Percentiles rank a stretch among this genome's conserved stretches.
phyloP scores from a whole-genome alignment of 2,888 invertebrate species.

The Gymnoscelis rufifasciata region DNA sequence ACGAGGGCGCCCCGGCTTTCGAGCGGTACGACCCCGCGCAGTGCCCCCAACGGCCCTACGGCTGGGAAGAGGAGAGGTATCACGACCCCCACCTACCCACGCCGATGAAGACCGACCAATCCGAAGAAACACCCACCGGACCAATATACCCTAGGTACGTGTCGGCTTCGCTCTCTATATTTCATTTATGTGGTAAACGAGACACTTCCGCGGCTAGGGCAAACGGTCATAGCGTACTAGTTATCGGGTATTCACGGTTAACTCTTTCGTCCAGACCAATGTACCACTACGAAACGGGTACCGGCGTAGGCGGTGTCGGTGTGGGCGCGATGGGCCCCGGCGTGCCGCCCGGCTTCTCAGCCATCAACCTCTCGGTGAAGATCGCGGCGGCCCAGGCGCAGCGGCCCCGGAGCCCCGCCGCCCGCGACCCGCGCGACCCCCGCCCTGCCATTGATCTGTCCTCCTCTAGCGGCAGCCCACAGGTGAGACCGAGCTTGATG shows the following conservation, averaged over 20 bases:
- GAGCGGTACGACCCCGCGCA: conserved; percentile 76
- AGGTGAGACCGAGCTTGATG: conserved; percentile 75
- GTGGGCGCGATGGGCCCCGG: conserved; percentile 83
- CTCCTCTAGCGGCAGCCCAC: conserved; percentile 92
- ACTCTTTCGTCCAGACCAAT: conserved; percentile 81
- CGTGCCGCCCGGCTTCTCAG: conserved; percentile 87
- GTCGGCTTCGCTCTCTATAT: conserved; percentile 28
- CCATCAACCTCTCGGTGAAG: conserved; percentile 91
- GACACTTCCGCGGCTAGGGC: conserved; percentile 34
- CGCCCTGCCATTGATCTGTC: conserved; percentile 92
- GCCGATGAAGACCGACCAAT: conserved; percentile 84
- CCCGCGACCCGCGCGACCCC: conserved; percentile 87
- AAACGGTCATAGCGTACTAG: background rate
- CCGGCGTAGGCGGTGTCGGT: conserved; percentile 78
- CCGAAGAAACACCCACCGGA: conserved; percentile 82
- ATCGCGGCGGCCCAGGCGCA: conserved; percentile 86
- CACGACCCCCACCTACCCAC: conserved; percentile 79
- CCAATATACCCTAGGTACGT: conserved; percentile 86
- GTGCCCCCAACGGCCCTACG: conserved; percentile 72
- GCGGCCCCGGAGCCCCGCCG: conserved; percentile 85
- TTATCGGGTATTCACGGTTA: conserved; percentile 18
- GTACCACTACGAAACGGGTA: conserved; percentile 87
- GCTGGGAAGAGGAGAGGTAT: conserved; percentile 80
- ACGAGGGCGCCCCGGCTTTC: conserved; percentile 74
- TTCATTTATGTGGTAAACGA: conserved; percentile 70